A percentile compares a stretch with the other conserved stretches of the same genome.
Evolutionary conservation across 2,113 vertebrate species (phyloP).

Genomic region (Psettodes erumei): DNA sequence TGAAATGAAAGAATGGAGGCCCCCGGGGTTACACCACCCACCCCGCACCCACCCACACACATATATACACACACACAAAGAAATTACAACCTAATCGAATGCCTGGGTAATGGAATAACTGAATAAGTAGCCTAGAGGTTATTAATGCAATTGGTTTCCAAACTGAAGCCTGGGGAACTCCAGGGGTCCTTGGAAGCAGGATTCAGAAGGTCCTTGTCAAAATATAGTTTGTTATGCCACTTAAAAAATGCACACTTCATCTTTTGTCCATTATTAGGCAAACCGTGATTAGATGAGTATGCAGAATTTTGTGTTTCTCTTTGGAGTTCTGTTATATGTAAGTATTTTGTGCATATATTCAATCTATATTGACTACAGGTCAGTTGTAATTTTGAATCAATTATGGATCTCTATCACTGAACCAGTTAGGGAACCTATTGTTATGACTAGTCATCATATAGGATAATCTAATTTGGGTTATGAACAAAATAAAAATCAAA

Average conservation of each 20-base stretch:
- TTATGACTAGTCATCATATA: constrained; percentile 10
- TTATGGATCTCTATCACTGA: background rate
- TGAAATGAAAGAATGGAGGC: constrained; percentile 33
- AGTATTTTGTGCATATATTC: background rate
- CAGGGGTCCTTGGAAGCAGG: constrained; percentile 30
- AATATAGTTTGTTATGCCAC: no score
- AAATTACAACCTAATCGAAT: constrained; percentile 76
- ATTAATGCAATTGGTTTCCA: constrained; percentile 69
- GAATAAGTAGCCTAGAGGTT: constrained; percentile 74
- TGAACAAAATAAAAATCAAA: constrained; percentile 35
- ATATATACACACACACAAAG: constrained; percentile 51
- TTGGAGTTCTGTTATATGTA: background rate
- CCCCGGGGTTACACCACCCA: constrained; percentile 57
- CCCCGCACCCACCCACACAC: constrained; percentile 28
- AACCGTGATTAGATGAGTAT: background rate
- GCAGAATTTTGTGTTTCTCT: background rate
- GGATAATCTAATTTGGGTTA: constrained; percentile 7
- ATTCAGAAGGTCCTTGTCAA: constrained; percentile 13
- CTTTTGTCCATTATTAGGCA: background rate
- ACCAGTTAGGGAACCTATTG: background rate
- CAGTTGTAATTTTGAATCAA: background rate
- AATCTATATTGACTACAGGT: background rate
- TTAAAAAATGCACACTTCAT: no score
- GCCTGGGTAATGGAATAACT: constrained; percentile 76
- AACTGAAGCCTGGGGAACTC: constrained; percentile 48